Base-by-base conservation (phyloP, 2,888 invertebrate genomes). In the Acanthococcus lagerstroemiae region DNA sequence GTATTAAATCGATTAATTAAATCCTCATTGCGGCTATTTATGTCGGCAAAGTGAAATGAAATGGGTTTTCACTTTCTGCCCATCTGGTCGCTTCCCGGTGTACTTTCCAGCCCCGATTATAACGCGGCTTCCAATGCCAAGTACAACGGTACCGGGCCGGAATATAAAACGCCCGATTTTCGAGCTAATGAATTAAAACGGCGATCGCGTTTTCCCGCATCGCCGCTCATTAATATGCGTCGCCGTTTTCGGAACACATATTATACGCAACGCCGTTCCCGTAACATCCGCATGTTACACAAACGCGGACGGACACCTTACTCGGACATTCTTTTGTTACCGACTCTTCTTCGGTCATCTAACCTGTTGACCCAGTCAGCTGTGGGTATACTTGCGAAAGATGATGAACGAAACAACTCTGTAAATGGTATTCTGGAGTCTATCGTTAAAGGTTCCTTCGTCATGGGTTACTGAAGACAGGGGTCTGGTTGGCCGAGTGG, bases 1-100 rank as follows among this genome's bases (percentile, higher is more conserved):
- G 21, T 26, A 60, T 46, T 60, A 60, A 60, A 60, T 60, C 46
- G 46, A 60, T 46, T 48, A 26, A 60, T 60, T 25, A 48, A n/a
- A 60, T 46, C 27, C 26, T 48, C 60, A 26, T 25, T 48, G 27
- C 45, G 60, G 26, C 46, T 7, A 45, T 45, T 7, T 45, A 45
- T 45, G 19, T 45, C 15, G 26, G 46, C 48, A n/a, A n/a, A n/a
- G 46, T 24, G 60, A 48, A 60, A 46, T 48, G 60, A 60, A 60
- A 60, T 60, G 17, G 46, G 27, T 60, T 52, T 60, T 60, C 60
- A 60, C 60, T 60, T 60, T 60, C 46, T 48, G 27, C 26, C 60
- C 45, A 46, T 48, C 25, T 44, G 25, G 25, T n/a, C 45, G 45
- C 48, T 48, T 26, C 48, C 60, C 46, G 57, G 46, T 21, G 25